Evolutionary conservation across 2,888 invertebrate species (phyloP).

Genomic region (Nebria salina): DNA sequence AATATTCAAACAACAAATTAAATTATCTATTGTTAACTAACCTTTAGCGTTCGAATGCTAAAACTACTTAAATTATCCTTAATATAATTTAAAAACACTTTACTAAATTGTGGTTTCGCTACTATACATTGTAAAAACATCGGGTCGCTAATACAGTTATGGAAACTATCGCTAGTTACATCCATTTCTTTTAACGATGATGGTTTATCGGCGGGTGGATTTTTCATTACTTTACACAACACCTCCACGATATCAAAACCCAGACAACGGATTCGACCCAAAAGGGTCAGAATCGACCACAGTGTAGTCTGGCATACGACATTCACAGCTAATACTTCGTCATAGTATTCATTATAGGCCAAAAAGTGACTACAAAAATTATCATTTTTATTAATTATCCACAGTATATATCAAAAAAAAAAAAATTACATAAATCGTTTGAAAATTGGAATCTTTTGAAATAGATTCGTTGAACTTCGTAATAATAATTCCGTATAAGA

Average conservation of each 20-base stretch:
- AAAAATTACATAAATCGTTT: constrained; percentile 66
- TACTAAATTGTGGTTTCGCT: constrained; percentile 55
- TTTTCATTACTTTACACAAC: constrained; percentile 64
- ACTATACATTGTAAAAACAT: constrained; percentile 47
- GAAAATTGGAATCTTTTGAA: constrained; percentile 56
- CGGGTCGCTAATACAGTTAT: constrained; percentile 46
- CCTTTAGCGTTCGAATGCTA: constrained; percentile 68
- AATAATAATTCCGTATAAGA: constrained; percentile 70
- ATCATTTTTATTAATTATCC: too few species aligned
- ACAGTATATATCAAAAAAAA: background rate
- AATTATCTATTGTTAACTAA: constrained; percentile 53
- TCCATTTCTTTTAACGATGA: constrained; percentile 50
- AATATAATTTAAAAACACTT: constrained; percentile 64
- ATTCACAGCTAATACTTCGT: constrained; percentile 71
- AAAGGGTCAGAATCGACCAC: constrained; percentile 66
- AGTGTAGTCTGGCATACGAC: constrained; percentile 72
- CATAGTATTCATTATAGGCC: constrained; percentile 70
- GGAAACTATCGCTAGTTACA: constrained; percentile 38
- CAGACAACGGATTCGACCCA: constrained; percentile 67
- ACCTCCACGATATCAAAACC: constrained; percentile 68
- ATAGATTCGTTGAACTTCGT: constrained; percentile 58
- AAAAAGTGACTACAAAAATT: constrained; percentile 66
- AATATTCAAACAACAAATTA: background rate
- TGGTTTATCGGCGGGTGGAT: constrained; percentile 55
- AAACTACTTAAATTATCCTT: constrained; percentile 65